Base-by-base conservation (phyloP, 2,797 vertebrate species). In the Uromys caudimaculatus region DNA sequence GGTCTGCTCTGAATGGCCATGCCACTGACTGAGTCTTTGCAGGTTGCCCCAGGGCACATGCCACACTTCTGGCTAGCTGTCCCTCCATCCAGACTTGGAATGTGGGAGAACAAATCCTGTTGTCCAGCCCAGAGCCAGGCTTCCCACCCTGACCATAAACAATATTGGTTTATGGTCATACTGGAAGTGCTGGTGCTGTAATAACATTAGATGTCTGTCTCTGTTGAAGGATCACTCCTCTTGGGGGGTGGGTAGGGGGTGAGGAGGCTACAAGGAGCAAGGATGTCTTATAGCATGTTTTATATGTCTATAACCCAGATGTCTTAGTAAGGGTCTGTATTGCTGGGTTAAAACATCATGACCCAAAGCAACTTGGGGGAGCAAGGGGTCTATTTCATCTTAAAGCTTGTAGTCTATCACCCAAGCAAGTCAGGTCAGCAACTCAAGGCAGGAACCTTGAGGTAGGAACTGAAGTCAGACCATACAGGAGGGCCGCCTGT, bases 171-270 rank as follows among this genome's bases (percentile, higher is more conserved):
- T 71, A 71, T 71, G n/a, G 69, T 38, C 69, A 21, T 21, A 71
- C 35, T 71, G 17, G 67, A 38, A 71, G 67, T 38, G 24, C 7
- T 11, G 27, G 27, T 29, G 35, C 14, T 62, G 8, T 0, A 29
- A 35, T 1, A 1, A 21, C 47, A 11, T 87, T 76, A 8, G 9
- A 77, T 32, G 0, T 13, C 1, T 24, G 0, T 11, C 1, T 64
- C 64, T 14, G 3, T 6, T 69, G 38, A 81, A 50, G 23, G 2
- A 35, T 76, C 75, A 38, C 10, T 4, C 35, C 35, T 79, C 58
- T 81, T 58, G 0, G 16, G 16, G 71, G 47, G 16, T 23, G 2
- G 24, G 16, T 6, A 23, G 44, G 6, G 56, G 75, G 50, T 17
- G n/a, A 75, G 6, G 69, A 29, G 11, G 5, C 50, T 79, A n/a